phyloP scores from a whole-genome alignment of 2,888 invertebrate species.

The Sphaerophoria rueppellii region DNA sequence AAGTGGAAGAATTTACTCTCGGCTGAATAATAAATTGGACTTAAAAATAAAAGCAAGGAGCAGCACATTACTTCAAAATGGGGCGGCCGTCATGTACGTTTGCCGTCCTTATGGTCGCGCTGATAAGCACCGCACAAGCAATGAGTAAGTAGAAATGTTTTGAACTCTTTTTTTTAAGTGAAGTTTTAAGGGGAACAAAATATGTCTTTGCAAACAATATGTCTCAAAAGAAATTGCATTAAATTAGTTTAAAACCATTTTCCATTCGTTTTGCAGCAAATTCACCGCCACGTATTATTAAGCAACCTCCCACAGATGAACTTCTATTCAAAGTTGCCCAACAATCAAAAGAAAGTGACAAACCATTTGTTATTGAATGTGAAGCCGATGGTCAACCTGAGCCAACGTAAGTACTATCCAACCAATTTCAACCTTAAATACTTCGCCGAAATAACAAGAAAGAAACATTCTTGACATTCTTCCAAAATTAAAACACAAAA shows the following conservation, averaged over 20 bases:
- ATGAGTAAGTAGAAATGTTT: conserved; percentile 78
- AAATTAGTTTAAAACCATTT: conserved; percentile 8
- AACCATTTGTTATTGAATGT: conserved; percentile 97
- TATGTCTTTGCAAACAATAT: too few species aligned
- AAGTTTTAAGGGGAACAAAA: not conserved
- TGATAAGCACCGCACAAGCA: conserved; percentile 79
- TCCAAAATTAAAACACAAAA: conserved; percentile 19
- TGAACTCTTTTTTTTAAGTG: conserved; percentile 18
- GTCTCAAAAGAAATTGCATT: not conserved
- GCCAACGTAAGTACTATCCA: conserved; percentile 88
- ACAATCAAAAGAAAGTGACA: conserved; percentile 92
- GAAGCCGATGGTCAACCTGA: conserved; percentile 97
- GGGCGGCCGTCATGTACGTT: conserved; percentile 80
- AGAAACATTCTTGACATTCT: conserved; percentile 22
- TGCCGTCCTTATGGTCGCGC: conserved; percentile 80
- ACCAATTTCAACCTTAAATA: not conserved
- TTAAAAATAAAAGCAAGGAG: conserved; percentile 35
- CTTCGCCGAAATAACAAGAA: not conserved
- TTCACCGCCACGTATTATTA: conserved; percentile 95
- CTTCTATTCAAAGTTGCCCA: conserved; percentile 94
- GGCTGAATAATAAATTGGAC: conserved; percentile 57
- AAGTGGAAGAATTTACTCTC: conserved; percentile 60
- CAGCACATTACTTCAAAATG: conserved; percentile 76
- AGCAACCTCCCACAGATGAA: conserved; percentile 96
- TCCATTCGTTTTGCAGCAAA: conserved; percentile 85